These are phyloP conservation scores for Timandra comae DNA, from an alignment of 2,888 invertebrate genomes.

Conservation along the genomic window DNA sequence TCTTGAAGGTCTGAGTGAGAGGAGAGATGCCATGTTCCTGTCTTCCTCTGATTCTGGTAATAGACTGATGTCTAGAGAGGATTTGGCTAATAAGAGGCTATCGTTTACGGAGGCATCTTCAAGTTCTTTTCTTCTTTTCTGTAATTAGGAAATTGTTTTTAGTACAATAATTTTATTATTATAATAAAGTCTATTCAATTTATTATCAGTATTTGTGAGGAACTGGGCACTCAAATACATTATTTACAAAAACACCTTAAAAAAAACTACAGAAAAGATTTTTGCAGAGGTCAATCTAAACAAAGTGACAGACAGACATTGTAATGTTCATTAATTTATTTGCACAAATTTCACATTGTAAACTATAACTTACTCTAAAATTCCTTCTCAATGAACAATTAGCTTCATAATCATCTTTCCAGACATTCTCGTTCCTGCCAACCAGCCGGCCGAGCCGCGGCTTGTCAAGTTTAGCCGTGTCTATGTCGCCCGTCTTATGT, in stretches of 20 bases:
- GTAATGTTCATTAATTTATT: no score
- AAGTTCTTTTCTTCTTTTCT: conserved; percentile 84
- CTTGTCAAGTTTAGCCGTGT: conserved; percentile 81
- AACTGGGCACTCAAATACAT: no score
- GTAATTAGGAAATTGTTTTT: no score
- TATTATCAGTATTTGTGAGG: no score
- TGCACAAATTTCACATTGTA: no score
- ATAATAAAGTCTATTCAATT: no score
- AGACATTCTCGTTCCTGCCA: conserved; percentile 85
- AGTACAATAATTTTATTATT: no score
- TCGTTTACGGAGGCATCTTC: conserved; percentile 82
- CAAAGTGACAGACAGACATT: no score
- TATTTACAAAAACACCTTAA: no score
- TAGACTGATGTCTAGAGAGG: conserved; percentile 85
- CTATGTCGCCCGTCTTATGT: conserved; percentile 89
- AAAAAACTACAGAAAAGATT: no score
- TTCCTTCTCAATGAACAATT: conserved; percentile 89
- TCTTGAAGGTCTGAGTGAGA: conserved; percentile 80
- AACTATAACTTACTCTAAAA: conserved; percentile 87
- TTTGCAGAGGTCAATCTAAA: no score
- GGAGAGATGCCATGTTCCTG: conserved; percentile 84
- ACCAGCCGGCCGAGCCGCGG: conserved; percentile 86
- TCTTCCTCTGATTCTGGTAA: conserved; percentile 90
- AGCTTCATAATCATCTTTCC: conserved; percentile 95
- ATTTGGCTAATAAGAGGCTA: conserved; percentile 82